phyloP scores from a whole-genome alignment of 2,797 vertebrate species.

The Gymnopithys bicolor region DNA sequence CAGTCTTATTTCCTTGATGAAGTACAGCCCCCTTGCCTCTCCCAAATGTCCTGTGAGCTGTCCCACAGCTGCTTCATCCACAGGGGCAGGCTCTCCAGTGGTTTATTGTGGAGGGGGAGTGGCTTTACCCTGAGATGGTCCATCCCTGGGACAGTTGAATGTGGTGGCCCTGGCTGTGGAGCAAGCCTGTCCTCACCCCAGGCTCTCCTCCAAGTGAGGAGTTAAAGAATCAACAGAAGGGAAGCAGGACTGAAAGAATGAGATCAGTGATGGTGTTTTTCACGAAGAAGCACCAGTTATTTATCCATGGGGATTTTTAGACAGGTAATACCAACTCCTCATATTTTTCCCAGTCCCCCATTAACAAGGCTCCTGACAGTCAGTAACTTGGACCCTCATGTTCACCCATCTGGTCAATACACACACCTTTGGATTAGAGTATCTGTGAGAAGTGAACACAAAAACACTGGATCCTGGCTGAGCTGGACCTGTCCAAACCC shows the following conservation, averaged over 20 bases:
- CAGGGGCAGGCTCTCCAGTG: background rate
- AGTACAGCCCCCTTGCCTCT: background rate
- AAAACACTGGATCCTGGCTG: background rate
- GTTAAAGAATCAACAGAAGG: background rate
- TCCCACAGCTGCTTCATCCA: fast-evolving
- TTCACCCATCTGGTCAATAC: background rate
- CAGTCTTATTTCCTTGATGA: background rate
- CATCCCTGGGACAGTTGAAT: background rate
- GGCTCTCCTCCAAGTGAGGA: background rate
- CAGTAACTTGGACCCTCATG: background rate
- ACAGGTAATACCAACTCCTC: background rate
- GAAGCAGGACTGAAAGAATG: fast-evolving
- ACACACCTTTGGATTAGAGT: background rate
- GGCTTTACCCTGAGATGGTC: background rate
- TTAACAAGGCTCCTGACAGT: background rate
- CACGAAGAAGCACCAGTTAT: background rate
- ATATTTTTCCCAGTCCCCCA: background rate
- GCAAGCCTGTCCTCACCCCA: fast-evolving
- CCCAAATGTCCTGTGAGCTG: background rate
- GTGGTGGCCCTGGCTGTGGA: background rate
- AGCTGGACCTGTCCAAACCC: background rate
- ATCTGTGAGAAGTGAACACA: background rate
- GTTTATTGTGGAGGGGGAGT: background rate
- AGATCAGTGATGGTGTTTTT: background rate
- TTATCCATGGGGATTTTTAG: background rate